Evolutionary conservation across 1,140 invertebrate genomes (phyloP).

Genomic region (Zaprionus camerounensis): DNA sequence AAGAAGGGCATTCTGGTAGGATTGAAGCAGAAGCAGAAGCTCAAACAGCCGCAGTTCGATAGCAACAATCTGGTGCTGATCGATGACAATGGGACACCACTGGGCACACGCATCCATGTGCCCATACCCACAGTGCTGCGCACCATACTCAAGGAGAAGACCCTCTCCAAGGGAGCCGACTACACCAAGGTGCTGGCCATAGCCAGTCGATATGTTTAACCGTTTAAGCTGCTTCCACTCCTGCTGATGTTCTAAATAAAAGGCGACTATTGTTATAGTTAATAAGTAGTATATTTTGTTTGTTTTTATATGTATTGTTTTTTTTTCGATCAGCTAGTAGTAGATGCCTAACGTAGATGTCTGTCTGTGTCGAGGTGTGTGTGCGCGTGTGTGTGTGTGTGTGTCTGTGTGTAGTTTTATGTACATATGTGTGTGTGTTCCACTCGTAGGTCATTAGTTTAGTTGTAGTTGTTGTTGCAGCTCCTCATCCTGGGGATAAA

Average conservation of each 20-base stretch:
- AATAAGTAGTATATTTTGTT: slow-evolving; percentile 52
- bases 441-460: slow-evolving; percentile 56
- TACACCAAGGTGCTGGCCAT: slow-evolving; percentile 98
- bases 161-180: slow-evolving; percentile 93
- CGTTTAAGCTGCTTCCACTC: slow-evolving; percentile 86
- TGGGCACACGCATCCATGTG: slow-evolving; percentile 97
- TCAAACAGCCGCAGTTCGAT: slow-evolving; percentile 96
- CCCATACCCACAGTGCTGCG: slow-evolving; percentile 97
- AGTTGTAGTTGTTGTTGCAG: slow-evolving; percentile 39
- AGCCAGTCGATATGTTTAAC: slow-evolving; percentile 95
- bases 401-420: slow-evolving; percentile 38
- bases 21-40: slow-evolving; percentile 92
- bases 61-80: slow-evolving; percentile 98
- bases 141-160: slow-evolving; percentile 93
- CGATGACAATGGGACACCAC: slow-evolving; percentile 96
- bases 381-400: slow-evolving; percentile 18
- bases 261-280: slow-evolving; percentile 37
- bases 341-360: slow-evolving; percentile 68
- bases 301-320: slow-evolving; percentile 48
- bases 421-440: slow-evolving; percentile 65
- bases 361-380: slow-evolving; percentile 13
- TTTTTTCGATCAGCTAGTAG: slow-evolving; percentile 45
- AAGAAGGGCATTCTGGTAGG: slow-evolving; percentile 98
- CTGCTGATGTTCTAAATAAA: slow-evolving; percentile 1
- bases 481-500: slow-evolving; percentile 16